A percentile compares a stretch with the other conserved stretches of the same genome.
Evolutionary conservation across 2,888 invertebrate species (phyloP).

Genomic region (Maniola hyperantus): DNA sequence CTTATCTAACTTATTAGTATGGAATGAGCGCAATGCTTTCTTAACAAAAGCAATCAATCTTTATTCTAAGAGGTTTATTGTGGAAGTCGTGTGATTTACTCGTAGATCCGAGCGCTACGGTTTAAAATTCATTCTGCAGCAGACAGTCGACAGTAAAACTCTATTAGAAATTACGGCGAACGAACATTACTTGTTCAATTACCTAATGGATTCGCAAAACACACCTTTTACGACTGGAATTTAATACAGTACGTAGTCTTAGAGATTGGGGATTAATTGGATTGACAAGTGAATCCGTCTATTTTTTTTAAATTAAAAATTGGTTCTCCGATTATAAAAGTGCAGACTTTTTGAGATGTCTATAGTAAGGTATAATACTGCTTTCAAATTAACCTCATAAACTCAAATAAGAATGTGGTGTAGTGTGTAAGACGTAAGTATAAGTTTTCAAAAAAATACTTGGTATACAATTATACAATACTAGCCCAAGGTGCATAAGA

Average conservation of each 20-base stretch:
- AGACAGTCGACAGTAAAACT: constrained; percentile 27
- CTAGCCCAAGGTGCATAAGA: too few species aligned
- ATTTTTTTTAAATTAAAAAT: not conserved
- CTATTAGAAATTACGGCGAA: constrained; percentile 33
- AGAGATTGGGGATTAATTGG: constrained; percentile 7
- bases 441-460: too few species aligned
- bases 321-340: too few species aligned
- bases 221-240: constrained; percentile 38
- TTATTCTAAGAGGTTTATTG: constrained; percentile 17
- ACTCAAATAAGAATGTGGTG: too few species aligned
- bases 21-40: constrained; percentile 8
- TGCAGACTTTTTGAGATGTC: too few species aligned
- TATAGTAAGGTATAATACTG: too few species aligned
- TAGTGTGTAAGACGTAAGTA: too few species aligned
- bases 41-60: constrained; percentile 20
- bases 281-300: not conserved
- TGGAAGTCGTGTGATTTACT: constrained; percentile 8
- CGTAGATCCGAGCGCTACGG: not conserved
- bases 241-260: constrained; percentile 25
- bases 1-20: constrained; percentile 6
- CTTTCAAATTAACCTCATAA: too few species aligned
- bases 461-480: too few species aligned
- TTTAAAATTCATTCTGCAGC: constrained; percentile 22
- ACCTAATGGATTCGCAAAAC: constrained; percentile 45
- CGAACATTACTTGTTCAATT: constrained; percentile 40